Percentiles rank a stretch among this genome's conserved stretches.
These are phyloP conservation scores for Cartodere bifasciata DNA, from an alignment of 2,888 invertebrate genomes.

Conservation along the genomic window DNA sequence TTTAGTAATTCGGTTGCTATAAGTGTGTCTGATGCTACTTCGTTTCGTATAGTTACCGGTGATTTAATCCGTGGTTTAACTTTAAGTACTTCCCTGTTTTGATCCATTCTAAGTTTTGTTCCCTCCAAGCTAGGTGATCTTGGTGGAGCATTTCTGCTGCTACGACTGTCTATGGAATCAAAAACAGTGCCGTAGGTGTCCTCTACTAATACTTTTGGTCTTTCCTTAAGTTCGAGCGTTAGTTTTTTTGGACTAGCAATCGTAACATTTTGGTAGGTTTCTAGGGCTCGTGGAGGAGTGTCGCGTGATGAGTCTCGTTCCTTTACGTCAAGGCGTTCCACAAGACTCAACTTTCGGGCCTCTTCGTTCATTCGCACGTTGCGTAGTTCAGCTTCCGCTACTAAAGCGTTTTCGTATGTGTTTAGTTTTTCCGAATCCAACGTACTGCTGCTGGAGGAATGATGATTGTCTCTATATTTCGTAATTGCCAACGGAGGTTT, in stretches of 20 bases:
- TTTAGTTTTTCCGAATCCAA: constrained; percentile 28
- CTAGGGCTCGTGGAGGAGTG: constrained; percentile 28
- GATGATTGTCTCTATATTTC: constrained; percentile 23
- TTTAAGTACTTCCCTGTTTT: constrained; percentile 29
- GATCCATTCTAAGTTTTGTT: constrained; percentile 29
- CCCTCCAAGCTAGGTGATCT: constrained; percentile 28
- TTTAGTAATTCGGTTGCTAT: constrained; percentile 32
- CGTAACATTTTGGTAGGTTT: constrained; percentile 27
- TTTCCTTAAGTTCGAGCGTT: constrained; percentile 31
- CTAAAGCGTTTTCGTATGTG: constrained; percentile 22
- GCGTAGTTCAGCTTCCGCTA: constrained; percentile 17
- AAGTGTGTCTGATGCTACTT: constrained; percentile 31
- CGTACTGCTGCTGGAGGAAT: constrained; percentile 29
- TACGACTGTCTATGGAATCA: constrained; percentile 17
- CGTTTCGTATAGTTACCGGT: constrained; percentile 30
- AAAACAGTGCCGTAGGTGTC: constrained; percentile 30
- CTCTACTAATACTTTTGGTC: constrained; percentile 21
- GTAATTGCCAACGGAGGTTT: constrained; percentile 14
- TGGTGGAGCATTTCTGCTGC: constrained; percentile 16
- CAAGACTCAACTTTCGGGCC: constrained; percentile 9
- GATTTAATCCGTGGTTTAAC: constrained; percentile 31
- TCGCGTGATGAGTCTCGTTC: no score
- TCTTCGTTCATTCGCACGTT: constrained; percentile 15
- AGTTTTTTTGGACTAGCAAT: constrained; percentile 32
- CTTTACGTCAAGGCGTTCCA: no score